phyloP scores from a whole-genome alignment of 2,797 vertebrate species.

The Hoplostethus mediterraneus region DNA sequence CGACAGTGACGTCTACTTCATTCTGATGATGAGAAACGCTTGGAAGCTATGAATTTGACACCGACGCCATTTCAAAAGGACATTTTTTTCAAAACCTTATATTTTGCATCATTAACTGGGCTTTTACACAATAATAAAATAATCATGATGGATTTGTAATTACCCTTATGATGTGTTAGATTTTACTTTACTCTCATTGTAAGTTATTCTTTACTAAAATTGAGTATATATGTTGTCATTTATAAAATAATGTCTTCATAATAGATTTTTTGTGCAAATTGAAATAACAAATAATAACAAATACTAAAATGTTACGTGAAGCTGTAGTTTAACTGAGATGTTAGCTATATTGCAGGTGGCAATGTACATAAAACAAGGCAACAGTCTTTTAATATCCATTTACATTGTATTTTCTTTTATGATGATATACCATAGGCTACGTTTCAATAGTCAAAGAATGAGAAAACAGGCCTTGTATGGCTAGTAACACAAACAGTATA shows the following conservation, averaged over 20 bases:
- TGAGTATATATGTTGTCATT: not conserved
- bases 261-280: too few relatives aligned
- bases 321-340: too few relatives aligned
- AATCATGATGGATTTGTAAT: not conserved
- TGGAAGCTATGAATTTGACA: conserved; percentile 85
- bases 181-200: not conserved
- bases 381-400: not conserved
- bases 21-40: conserved; percentile 90
- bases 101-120: not conserved
- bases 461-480: not conserved
- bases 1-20: conserved; percentile 88
- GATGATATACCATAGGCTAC: not conserved
- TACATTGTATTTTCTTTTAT: conserved; percentile 31
- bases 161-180: too few relatives aligned
- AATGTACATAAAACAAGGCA: not conserved
- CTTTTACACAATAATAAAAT: not conserved
- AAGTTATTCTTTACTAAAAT: not conserved
- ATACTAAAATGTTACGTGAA: too few relatives aligned
- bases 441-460: conserved; percentile 13
- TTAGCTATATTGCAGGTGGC: too few relatives aligned
- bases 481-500: not conserved
- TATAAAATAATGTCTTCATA: not conserved
- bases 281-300: too few relatives aligned
- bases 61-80: not conserved
- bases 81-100: not conserved